Conservation (phyloP, 2,888 invertebrate species). For the Tiliacea aurago region DNA sequence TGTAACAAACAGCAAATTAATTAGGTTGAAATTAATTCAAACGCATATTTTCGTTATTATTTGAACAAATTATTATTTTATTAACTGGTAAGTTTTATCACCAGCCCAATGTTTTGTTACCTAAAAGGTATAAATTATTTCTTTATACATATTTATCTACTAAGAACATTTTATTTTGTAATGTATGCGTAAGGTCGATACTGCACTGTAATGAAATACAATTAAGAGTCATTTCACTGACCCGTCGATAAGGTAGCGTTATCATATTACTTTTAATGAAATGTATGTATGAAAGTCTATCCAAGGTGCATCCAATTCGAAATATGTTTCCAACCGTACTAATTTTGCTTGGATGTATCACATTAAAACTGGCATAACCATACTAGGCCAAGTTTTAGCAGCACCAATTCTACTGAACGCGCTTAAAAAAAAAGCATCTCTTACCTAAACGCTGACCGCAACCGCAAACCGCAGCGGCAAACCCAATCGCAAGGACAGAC, state of each 20-base stretch:
- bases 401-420: neutral
- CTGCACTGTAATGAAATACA: constrained; percentile 12
- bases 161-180: constrained; percentile 26
- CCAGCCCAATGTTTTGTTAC: constrained; percentile 61
- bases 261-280: neutral
- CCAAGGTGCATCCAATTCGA: neutral
- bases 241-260: neutral
- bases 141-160: constrained; percentile 29
- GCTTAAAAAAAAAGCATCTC: neutral
- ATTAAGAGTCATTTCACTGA: neutral
- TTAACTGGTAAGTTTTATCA: constrained; percentile 49
- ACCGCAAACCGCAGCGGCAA: neutral
- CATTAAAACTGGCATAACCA: neutral
- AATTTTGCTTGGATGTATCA: neutral
- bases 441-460: neutral
- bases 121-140: constrained; percentile 69
- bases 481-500: neutral
- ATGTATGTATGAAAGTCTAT: neutral
- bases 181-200: constrained; percentile 31
- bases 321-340: neutral
- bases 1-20: constrained; percentile 1
- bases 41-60: constrained; percentile 44
- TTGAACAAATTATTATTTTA: constrained; percentile 44
- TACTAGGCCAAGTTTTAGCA: neutral
- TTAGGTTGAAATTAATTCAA: constrained; percentile 23